Base-by-base conservation (phyloP, 2,797 vertebrate genomes). In the Galagoides demidoff region DNA sequence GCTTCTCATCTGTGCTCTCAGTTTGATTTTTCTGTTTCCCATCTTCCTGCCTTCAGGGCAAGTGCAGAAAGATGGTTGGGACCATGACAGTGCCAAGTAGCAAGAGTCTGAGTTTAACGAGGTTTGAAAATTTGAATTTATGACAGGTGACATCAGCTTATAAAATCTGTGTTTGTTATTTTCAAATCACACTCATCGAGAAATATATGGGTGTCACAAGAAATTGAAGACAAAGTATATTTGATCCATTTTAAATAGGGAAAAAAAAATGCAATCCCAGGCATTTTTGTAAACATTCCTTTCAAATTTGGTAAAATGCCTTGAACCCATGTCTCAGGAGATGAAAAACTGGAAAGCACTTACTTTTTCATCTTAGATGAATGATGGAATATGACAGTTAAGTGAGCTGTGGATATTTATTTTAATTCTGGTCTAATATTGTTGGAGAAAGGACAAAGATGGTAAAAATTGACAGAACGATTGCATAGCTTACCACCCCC, bases 41-140 rank as follows among this genome's bases (percentile, higher is more conserved):
- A 4, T 73, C 87, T 95, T 95, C 89, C 61, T 96, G 94, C 97
- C 96, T 97, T 61, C 87, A 89, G 97, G 97, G 96, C 93, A 98
- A 87, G 91, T 68, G 29, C 9, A 2, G 89, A 94, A 92, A 92
- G 86, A 92, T 94, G 0, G 0, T 12, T 29, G 37, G 90, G 96
- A 90, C 37, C 70, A 39, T 77, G 71, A 57, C 82, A 85, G 13
- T 39, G 6, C 90, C 95, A 81, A 49, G 25, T 10, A 57, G 10
- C 87, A 74, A 73, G 92, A 96, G 63, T 85, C 92, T n/a, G 89
- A 96, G 70, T 86, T 92, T 37, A 93, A 96, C 0, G 0, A 90
- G 91, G 85, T 25, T 97, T 97, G 89, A 57, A 96, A 96, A 79
- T n/a, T 27, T 93, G 97, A 96, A 96, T 34, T 17, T 85, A 27